Evolutionary conservation across 2,113 vertebrate species (phyloP).

Genomic region (Dipodomys ordii): DNA sequence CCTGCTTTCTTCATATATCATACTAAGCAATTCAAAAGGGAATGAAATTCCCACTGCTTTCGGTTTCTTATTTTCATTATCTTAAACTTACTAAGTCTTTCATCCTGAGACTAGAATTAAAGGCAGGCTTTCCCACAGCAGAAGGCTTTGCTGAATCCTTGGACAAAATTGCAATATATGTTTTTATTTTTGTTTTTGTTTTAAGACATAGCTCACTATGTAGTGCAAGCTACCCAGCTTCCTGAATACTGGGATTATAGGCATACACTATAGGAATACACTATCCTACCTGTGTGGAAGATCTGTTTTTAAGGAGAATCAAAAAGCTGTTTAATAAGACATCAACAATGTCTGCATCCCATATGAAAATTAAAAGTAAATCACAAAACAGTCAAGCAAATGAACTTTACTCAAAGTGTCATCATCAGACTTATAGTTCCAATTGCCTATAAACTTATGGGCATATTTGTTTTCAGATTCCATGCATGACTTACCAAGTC

Average conservation of each 20-base stretch:
- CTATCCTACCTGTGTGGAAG: not conserved
- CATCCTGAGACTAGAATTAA: not conserved
- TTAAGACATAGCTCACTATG: not conserved
- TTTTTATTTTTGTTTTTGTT: too few species aligned
- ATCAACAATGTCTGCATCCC: not conserved
- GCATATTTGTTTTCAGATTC: not conserved
- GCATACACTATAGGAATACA: too few species aligned
- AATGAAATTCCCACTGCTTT: not conserved
- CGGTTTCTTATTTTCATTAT: constrained; percentile 21
- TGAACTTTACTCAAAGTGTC: not conserved
- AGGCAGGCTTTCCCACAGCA: constrained; percentile 10
- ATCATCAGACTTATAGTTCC: not conserved
- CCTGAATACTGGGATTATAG: too few species aligned
- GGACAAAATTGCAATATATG: not conserved
- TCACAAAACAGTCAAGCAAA: not conserved
- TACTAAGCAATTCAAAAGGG: not conserved
- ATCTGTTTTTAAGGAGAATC: not conserved
- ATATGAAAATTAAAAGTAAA: not conserved
- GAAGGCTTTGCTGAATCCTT: not conserved
- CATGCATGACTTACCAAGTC: not conserved
- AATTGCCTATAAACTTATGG: not conserved
- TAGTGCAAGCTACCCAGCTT: too few species aligned
- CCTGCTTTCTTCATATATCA: not conserved
- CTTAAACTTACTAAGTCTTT: constrained; percentile 5
- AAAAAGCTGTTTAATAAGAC: not conserved